Evolutionary conservation across 2,888 invertebrate species (phyloP), one percentile per base, ranked within the genome.

Genomic region (Hyppa rectilinea): DNA sequence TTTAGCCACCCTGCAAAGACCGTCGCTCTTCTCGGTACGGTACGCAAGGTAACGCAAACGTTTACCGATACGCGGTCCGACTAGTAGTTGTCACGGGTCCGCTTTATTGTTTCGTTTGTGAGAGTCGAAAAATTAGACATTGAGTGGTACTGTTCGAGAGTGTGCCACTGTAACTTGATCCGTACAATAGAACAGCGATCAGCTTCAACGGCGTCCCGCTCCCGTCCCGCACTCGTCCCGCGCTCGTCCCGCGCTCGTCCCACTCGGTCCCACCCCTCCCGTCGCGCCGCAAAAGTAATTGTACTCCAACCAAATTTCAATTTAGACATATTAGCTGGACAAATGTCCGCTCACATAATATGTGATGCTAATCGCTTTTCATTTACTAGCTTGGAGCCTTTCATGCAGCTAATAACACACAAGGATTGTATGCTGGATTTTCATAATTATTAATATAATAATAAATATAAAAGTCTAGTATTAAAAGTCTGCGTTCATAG

Each of bases 281-380:
- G n/a, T 36, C 12, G 23, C n/a, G 52, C 63, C 60, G 47, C 59
- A 40, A 73, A 45, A 70, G 67, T 80, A 80, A 71, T 66, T 72
- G 52, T 69, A 69, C 50, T 69, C 61, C 23, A 66, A 75, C 75
- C 53, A 59, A 75, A 73, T 80, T 72, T 77, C 62, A 72, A 77
- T 73, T 77, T 66, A 58, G 52, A 79, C 40, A 73, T 72, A 68
- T 68, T 75, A 64, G 53, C 75, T 80, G 75, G 45, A 75, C 69
- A 68, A 56, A 56, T 75, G 75, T 58, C 63, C 69, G 34, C 68
- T 36, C 61, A 53, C 61, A 47, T 43, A 50, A 62, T 66, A 58
- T 61, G 66, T 53, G 56, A 73, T 17, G 47, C 52, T 52, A 79
- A 76, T 79, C 75, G 66, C 36, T 74, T 74, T 66, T 34, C 23